Evolutionary conservation across 1,140 invertebrate species (phyloP).

Genomic region (Ceratitis capitata): DNA sequence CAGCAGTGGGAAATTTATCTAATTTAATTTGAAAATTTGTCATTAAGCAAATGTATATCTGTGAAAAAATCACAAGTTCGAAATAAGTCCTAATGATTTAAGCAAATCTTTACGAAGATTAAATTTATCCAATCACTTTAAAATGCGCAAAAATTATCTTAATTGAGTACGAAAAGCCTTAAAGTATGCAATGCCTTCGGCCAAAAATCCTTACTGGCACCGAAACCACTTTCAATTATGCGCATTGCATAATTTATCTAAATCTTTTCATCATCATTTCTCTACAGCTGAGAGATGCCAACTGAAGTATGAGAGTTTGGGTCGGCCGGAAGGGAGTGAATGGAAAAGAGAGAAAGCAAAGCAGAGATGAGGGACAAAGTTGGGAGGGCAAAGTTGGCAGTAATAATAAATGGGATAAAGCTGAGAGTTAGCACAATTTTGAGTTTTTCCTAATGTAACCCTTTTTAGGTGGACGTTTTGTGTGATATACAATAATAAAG

Average conservation of each 20-base stretch:
- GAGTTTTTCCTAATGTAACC: not conserved
- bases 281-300: not conserved
- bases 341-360: not conserved
- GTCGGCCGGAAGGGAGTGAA: not conserved
- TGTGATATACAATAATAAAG: no score
- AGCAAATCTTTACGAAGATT: no score
- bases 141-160: not conserved
- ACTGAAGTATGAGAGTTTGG: not conserved
- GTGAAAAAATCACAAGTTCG: no score
- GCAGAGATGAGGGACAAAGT: no score
- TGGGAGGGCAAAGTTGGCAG: not conserved
- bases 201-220: not conserved
- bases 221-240: conserved; percentile 29
- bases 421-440: not conserved
- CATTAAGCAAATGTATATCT: no score
- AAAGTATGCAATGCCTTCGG: not conserved
- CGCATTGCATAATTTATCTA: conserved; percentile 25
- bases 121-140: not conserved
- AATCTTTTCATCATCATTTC: conserved; percentile 23
- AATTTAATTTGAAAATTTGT: no score
- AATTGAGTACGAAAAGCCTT: conserved; percentile 5
- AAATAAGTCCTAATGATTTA: no score
- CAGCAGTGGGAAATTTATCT: no score
- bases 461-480: not conserved
- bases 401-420: conserved; percentile 11